A percentile compares a stretch with the other conserved stretches of the same genome.
Evolutionary conservation across 2,888 invertebrate species (phyloP).

Genomic region (Phoenoteleia sp.): DNA sequence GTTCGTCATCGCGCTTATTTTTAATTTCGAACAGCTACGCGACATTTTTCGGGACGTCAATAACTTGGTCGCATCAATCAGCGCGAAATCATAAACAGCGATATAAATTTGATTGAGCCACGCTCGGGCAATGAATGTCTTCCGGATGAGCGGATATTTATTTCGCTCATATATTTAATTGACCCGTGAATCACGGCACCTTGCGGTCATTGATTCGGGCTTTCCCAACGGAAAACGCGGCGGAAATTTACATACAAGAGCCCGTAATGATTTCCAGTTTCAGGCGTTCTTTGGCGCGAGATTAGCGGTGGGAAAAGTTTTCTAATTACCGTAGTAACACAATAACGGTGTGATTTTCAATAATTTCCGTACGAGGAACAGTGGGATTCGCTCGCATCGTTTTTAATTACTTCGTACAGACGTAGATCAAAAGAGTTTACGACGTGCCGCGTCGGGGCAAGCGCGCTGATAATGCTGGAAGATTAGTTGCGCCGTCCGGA

Average conservation of each 20-base stretch:
- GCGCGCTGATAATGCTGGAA: background rate
- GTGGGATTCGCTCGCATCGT: background rate
- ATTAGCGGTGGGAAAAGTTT: background rate
- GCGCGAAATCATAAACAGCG: too few species aligned
- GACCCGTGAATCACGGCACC: background rate
- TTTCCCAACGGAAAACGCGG: too few species aligned
- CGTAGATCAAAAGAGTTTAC: conserved; percentile 25
- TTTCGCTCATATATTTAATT: background rate
- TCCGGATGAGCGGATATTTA: background rate
- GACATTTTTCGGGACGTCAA: too few species aligned
- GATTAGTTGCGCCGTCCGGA: background rate
- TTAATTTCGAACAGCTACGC: background rate
- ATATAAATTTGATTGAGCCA: background rate
- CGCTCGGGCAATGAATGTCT: background rate
- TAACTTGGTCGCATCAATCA: too few species aligned
- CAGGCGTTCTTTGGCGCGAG: background rate
- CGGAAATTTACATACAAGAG: too few species aligned
- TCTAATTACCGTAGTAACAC: background rate
- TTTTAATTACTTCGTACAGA: conserved; percentile 25
- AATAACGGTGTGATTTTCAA: background rate
- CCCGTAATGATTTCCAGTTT: background rate
- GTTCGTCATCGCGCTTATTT: conserved; percentile 25
- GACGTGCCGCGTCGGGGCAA: background rate
- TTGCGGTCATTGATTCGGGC: background rate
- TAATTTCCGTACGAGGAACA: background rate